Base-by-base conservation (phyloP, 2,888 invertebrate genomes). In the Campaea margaritaria region DNA sequence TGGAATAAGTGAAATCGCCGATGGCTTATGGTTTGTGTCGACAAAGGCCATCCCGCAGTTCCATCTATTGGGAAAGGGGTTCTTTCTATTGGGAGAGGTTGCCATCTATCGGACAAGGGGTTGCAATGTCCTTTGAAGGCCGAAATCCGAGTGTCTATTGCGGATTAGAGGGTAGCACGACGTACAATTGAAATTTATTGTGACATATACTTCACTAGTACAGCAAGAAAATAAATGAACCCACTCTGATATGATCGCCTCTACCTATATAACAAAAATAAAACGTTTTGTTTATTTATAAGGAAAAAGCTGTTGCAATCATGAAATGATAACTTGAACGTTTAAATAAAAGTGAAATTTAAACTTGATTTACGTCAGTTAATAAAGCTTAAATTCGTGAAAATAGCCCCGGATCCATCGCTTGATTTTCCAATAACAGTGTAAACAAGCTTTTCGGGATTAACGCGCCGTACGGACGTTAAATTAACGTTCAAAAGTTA, bases 381-480 rank as follows among this genome's bases (percentile, higher is more conserved):
- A 31, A 31, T 31, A 36, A 47, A 58, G 47, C 36, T 51, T 58
- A 42, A 58, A 46, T 36, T 39, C 31, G 48, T 36, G 43, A 5
- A 48, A 48, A 53, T 58, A 34, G 38, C 28, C n/a, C 8, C 39
- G 41, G 45, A 48, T 50, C 49, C 21, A 42, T 60, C 43, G 45
- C 50, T 15, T 34, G 38, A 56, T 47, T 56, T 56, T 47, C 60
- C 55, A 55, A 61, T 61, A 55, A 48, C 60, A 42, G 47, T 43
- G 39, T 52, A 47, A 56, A 61, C 54, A 54, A 38, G 50, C 46
- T 55, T 50, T 39, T 21, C 21, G 11, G 44, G 60, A 51, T 61
- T 56, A 51, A 60, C 45, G 46, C 47, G 52, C 52, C 50, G 42
- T 8, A 43, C 42, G 48, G 53, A 34, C 53, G 60, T 51, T 50